phyloP scores from a whole-genome alignment of 2,888 invertebrate genomes.

The Campoletis raptor region DNA sequence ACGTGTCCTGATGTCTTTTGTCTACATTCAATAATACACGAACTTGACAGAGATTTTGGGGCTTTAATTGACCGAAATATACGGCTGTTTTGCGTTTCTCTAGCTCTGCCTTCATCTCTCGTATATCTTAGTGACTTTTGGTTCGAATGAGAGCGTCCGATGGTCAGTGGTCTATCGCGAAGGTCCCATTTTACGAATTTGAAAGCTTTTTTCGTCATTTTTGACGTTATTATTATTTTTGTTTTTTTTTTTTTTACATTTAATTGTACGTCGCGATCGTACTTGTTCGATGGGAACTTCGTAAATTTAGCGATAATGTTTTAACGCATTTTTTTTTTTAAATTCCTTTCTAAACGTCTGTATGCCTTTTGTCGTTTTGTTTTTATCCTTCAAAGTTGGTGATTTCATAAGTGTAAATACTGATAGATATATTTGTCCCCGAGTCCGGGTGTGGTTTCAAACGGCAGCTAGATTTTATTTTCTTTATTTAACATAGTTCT shows the following conservation, averaged over 20 bases:
- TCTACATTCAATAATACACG: slow-evolving; percentile 58
- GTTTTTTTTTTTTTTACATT: slow-evolving; percentile 40
- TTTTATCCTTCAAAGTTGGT: slow-evolving; percentile 65
- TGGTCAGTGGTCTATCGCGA: slow-evolving; percentile 60
- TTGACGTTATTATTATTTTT: not conserved
- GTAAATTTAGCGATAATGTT: slow-evolving; percentile 4
- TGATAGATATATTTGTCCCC: slow-evolving; percentile 80
- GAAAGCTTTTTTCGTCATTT: slow-evolving; percentile 19
- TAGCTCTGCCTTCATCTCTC: slow-evolving; percentile 24
- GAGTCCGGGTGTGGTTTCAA: slow-evolving; percentile 47
- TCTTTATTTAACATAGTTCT: slow-evolving; percentile 69
- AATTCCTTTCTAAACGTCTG: not conserved
- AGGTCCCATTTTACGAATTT: slow-evolving; percentile 45
- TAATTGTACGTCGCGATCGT: slow-evolving; percentile 51
- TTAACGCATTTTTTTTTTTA: slow-evolving; percentile 21
- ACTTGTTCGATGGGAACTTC: slow-evolving; percentile 13
- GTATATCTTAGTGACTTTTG: slow-evolving; percentile 57
- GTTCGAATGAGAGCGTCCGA: slow-evolving; percentile 65
- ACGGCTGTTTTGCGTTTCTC: slow-evolving; percentile 37
- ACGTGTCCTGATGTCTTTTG: slow-evolving; percentile 30
- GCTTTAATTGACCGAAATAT: slow-evolving; percentile 55
- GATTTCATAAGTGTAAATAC: slow-evolving; percentile 78
- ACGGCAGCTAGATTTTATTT: slow-evolving; percentile 47
- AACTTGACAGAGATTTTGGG: slow-evolving; percentile 50
- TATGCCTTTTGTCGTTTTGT: slow-evolving; percentile 25